Percentiles rank a stretch among this genome's conserved stretches.
phyloP scores from a whole-genome alignment of 2,888 invertebrate species.

The Endomychus coccineus region DNA sequence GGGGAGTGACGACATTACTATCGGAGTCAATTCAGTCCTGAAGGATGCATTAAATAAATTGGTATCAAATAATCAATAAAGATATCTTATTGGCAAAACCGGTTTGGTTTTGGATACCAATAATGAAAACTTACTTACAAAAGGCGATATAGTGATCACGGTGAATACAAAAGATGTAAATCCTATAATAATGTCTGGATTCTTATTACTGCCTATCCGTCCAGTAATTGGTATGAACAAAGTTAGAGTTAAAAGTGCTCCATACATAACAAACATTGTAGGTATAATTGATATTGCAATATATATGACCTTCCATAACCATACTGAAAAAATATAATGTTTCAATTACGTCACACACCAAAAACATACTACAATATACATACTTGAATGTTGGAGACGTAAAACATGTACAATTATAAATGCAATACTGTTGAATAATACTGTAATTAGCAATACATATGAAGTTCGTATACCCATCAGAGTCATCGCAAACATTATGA shows the following conservation, averaged over 20 bases:
- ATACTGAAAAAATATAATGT: constrained; percentile 26
- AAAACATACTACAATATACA: too few relatives aligned
- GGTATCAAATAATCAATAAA: too few relatives aligned
- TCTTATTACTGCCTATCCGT: constrained; percentile 42
- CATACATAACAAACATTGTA: constrained; percentile 32
- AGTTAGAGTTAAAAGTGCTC: constrained; percentile 25
- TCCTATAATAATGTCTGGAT: constrained; percentile 45
- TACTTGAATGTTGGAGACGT: constrained; percentile 30
- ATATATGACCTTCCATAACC: constrained; percentile 35
- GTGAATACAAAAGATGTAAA: constrained; percentile 38
- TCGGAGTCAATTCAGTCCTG: too few relatives aligned
- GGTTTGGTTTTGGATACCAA: too few relatives aligned
- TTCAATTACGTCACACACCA: too few relatives aligned
- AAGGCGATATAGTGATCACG: constrained; percentile 39
- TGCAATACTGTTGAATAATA: constrained; percentile 35
- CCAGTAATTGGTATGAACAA: constrained; percentile 43
- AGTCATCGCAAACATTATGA: constrained; percentile 32
- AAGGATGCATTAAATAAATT: too few relatives aligned
- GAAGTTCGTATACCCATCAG: constrained; percentile 33
- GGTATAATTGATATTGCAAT: constrained; percentile 30
- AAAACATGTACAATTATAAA: constrained; percentile 29
- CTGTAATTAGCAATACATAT: constrained; percentile 35
- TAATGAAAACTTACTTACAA: too few relatives aligned
- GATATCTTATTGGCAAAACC: too few relatives aligned
- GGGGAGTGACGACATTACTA: too few relatives aligned